A percentile compares a stretch with the other conserved stretches of the same genome.
Conservation (phyloP, 92 coral and sea anemone species). For the Epizoanthus illoricatus region DNA sequence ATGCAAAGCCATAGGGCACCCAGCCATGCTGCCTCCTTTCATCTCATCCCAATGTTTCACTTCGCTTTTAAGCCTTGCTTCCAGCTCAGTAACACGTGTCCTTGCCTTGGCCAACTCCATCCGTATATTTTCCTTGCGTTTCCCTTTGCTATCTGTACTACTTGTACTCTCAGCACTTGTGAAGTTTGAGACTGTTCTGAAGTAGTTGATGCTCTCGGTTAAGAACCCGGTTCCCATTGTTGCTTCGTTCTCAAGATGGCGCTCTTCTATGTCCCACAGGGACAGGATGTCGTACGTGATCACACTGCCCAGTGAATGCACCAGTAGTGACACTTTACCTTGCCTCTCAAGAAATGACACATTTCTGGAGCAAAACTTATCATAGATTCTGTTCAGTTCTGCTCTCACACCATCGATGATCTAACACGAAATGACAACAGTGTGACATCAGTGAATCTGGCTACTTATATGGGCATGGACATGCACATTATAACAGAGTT, state of each 20-base stretch:
- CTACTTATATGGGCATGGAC: too few relatives aligned
- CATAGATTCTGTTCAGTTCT: slow-evolving; percentile 80
- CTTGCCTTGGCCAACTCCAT: slow-evolving; percentile 90
- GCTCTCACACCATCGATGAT: slow-evolving; percentile 85
- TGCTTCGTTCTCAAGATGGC: slow-evolving; percentile 71
- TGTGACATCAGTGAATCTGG: too few relatives aligned
- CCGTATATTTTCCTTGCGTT: slow-evolving; percentile 70
- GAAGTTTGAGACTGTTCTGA: slow-evolving; percentile 60
- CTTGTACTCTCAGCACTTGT: slow-evolving; percentile 20
- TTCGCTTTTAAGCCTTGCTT: slow-evolving; percentile 71
- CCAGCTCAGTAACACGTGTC: slow-evolving; percentile 76
- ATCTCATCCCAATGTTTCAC: slow-evolving; percentile 52
- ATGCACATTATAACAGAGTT: too few relatives aligned
- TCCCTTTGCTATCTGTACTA: slow-evolving; percentile 29
- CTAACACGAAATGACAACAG: slow-evolving; percentile 54
- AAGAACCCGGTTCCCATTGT: slow-evolving; percentile 81
- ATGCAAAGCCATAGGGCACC: slow-evolving; percentile 69
- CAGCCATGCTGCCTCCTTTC: slow-evolving; percentile 37
- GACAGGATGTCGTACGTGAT: slow-evolving; percentile 90
- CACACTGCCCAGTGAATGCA: slow-evolving; percentile 94
- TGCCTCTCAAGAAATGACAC: slow-evolving; percentile 65
- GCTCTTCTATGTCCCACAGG: slow-evolving; percentile 83
- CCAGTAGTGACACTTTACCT: slow-evolving; percentile 85
- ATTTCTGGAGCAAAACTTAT: slow-evolving; percentile 76
- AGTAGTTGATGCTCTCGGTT: slow-evolving; percentile 87